phyloP scores from a whole-genome alignment of 2,113 vertebrate species.

The Garra rufa region DNA sequence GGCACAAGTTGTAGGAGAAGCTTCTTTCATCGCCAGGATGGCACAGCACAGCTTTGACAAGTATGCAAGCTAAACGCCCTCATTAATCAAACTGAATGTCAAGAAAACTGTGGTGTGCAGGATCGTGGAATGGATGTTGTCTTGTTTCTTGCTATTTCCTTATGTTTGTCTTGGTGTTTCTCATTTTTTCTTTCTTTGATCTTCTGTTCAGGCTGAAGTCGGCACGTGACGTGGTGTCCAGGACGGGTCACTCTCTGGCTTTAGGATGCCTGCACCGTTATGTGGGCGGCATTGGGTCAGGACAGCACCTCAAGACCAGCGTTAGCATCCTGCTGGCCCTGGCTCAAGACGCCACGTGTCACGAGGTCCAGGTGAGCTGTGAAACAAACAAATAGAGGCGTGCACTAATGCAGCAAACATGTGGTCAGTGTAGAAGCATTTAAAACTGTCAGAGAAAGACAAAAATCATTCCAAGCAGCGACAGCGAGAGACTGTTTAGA shows the following conservation, averaged over 20 bases:
- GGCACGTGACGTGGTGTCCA: conserved; percentile 95
- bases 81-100: too few relatives aligned
- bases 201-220: conserved; percentile 87
- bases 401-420: too few relatives aligned
- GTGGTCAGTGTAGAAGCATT: too few relatives aligned
- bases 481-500: too few relatives aligned
- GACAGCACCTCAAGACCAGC: conserved; percentile 97
- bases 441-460: too few relatives aligned
- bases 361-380: conserved; percentile 92
- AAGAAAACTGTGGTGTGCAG: too few relatives aligned
- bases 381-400: too few relatives aligned
- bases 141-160: too few relatives aligned
- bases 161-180: background rate
- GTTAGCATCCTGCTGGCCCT: conserved; percentile 97
- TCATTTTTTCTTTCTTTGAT: background rate
- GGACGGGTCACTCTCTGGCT: conserved; percentile 96
- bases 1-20: conserved; percentile 98
- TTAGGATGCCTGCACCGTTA: conserved; percentile 97
- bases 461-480: too few relatives aligned
- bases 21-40: conserved; percentile 97
- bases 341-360: conserved; percentile 95
- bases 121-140: background rate
- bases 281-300: conserved; percentile 98
- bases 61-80: conserved; percentile 74
- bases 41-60: conserved; percentile 99